These are phyloP conservation scores for Polyploca ridens DNA, from an alignment of 2,888 invertebrate species.

Conservation along the genomic window DNA sequence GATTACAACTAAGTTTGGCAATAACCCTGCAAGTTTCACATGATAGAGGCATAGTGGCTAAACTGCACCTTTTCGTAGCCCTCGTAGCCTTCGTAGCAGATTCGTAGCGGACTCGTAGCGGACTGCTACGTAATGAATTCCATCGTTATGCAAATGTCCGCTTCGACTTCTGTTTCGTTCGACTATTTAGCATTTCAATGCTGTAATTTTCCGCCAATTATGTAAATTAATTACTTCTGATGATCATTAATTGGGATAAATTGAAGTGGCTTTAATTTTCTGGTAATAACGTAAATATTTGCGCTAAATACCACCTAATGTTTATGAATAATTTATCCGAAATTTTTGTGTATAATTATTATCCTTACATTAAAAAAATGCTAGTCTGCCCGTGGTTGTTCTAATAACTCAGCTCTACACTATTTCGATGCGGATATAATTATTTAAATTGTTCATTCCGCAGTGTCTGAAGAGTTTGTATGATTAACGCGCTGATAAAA, in stretches of 20 bases:
- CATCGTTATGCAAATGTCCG: constrained; percentile 52
- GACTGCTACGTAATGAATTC: constrained; percentile 41
- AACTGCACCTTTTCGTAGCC: neutral
- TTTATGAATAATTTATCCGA: neutral
- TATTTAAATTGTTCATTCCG: too few species aligned
- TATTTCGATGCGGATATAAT: too few species aligned
- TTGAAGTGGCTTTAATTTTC: constrained; percentile 35
- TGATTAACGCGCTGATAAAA: too few species aligned
- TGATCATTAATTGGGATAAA: constrained; percentile 56
- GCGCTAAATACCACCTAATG: constrained; percentile 10
- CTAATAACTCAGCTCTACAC: too few species aligned
- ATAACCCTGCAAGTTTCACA: too few species aligned
- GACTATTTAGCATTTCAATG: constrained; percentile 58
- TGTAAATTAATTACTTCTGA: constrained; percentile 66
- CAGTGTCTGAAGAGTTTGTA: too few species aligned
- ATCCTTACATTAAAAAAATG: too few species aligned
- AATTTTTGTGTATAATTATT: too few species aligned
- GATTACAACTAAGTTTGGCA: too few species aligned
- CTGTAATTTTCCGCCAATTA: constrained; percentile 60
- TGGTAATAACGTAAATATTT: constrained; percentile 20
- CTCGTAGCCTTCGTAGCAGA: neutral
- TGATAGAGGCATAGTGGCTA: too few species aligned
- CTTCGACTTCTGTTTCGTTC: constrained; percentile 50
- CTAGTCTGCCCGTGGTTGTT: too few species aligned
- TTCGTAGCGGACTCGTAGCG: constrained; percentile 10